Evolutionary conservation across 2,888 invertebrate genomes (phyloP).

Genomic region (Pocota personata): DNA sequence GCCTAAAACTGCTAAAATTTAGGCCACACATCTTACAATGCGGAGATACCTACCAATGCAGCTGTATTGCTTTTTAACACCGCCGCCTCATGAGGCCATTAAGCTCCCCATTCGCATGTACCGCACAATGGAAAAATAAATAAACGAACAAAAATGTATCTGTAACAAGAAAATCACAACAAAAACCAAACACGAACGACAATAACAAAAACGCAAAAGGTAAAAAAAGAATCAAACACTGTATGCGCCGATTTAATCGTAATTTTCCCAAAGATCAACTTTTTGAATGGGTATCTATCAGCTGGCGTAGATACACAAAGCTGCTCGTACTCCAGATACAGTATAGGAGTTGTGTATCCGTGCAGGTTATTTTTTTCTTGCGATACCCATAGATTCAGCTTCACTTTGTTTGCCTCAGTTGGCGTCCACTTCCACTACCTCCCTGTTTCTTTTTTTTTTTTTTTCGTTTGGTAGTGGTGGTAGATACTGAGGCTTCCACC

Average conservation of each 20-base stretch:
- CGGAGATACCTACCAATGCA: constrained; percentile 30
- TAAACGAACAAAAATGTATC: constrained; percentile 28
- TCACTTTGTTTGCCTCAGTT: constrained; percentile 14
- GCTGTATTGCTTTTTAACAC: constrained; percentile 17
- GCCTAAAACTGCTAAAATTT: constrained; percentile 55
- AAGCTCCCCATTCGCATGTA: constrained; percentile 35
- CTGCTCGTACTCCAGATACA: constrained; percentile 40
- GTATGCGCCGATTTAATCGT: constrained; percentile 63
- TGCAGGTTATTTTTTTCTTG: constrained; percentile 8
- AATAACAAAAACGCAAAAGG: constrained; percentile 43
- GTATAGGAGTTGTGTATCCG: constrained; percentile 47
- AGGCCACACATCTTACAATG: constrained; percentile 45
- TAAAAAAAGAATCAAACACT: constrained; percentile 43
- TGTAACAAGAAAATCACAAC: constrained; percentile 39
- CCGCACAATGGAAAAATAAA: constrained; percentile 57
- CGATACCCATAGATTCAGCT: constrained; percentile 31
- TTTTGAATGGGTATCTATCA: constrained; percentile 56
- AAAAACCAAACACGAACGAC: constrained; percentile 34
- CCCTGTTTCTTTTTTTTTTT: constrained; percentile 31
- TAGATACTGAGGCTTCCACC: constrained; percentile 49
- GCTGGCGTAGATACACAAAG: constrained; percentile 22
- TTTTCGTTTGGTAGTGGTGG: constrained; percentile 25
- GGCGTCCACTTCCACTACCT: constrained; percentile 42
- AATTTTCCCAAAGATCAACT: constrained; percentile 71
- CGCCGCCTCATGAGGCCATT: constrained; percentile 55